phyloP scores from a whole-genome alignment of 2,888 invertebrate species.

The Microctonus brassicae region DNA sequence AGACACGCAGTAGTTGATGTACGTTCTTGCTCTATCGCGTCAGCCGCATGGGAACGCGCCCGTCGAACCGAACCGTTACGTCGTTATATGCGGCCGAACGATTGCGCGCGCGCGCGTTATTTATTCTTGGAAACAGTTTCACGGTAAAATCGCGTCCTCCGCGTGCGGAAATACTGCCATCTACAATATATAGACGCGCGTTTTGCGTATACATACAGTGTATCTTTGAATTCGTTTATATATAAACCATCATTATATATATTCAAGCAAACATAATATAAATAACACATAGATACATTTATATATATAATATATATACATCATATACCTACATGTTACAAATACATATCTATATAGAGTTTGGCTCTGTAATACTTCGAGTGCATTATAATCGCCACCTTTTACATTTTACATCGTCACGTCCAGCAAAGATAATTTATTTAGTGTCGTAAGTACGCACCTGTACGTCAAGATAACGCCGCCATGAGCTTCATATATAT shows the following conservation, averaged over 20 bases:
- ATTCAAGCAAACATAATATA: too few species aligned
- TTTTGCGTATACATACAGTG: background rate
- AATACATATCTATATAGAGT: background rate
- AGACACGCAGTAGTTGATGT: background rate
- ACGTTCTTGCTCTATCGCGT: background rate
- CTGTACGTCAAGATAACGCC: constrained; percentile 43
- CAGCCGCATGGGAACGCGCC: constrained; percentile 38
- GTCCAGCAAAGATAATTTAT: background rate
- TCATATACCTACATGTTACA: too few species aligned
- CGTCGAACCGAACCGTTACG: constrained; percentile 47
- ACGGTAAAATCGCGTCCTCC: constrained; percentile 31
- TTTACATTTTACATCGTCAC: background rate
- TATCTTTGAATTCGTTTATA: constrained; percentile 5
- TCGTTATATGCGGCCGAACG: constrained; percentile 46
- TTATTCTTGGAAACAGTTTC: constrained; percentile 41
- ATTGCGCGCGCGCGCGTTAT: constrained; percentile 39
- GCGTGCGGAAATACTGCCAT: constrained; percentile 15
- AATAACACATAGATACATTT: background rate
- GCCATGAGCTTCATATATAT: constrained; percentile 1
- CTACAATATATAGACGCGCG: constrained; percentile 9
- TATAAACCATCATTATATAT: constrained; percentile 3
- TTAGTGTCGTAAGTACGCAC: constrained; percentile 32
- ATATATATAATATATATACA: too few species aligned
- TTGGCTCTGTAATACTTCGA: background rate
- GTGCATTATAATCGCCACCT: constrained; percentile 21